Base-by-base conservation (phyloP, 2,113 vertebrate species). In the Elaphurus davidianus region DNA sequence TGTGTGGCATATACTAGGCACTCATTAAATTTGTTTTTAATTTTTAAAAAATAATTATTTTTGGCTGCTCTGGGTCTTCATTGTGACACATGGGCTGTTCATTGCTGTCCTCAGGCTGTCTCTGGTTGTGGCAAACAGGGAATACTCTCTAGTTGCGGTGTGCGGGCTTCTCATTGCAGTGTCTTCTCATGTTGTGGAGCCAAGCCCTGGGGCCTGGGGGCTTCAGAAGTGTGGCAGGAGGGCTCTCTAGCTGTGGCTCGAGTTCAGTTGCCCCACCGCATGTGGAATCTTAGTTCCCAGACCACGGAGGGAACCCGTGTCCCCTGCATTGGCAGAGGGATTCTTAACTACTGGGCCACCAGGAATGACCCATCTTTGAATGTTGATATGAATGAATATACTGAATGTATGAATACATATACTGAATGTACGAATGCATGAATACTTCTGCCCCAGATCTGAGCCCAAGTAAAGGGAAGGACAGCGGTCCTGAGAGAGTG, bases 361-460 rank as follows among this genome's bases (percentile, higher is more conserved):
- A 43, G 30, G 40, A 23, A 43, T 0, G 1, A 43, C 40, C 40
- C 40, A 27, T 27, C 40, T 76, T 76, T 76, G 83, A 54, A 86
- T 83, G 4, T 19, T 91, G 52, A n/a, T 15, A 21, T 40, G 54
- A 84, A 13, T 55, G 33, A 76, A 12, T 47, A 33, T 33, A 36
- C 7, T 76, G 83, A 54, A 83, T 81, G 2, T 21, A 57, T 43
- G 57, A 89, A 25, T 52, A 28, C 55, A 7, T 47, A 19, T 47
- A 40, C 14, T 95, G 54, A 55, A 85, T 97, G 97, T 54, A 30
- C 27, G 1, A 81, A 27, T 52, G 62, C 59, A 23, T 52, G 60
- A 30, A 84, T 17, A 19, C 33, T 33, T 78, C 25, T 57, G 36
- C 12, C 59, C 36, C 50, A 78, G 76, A 45, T 76, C 60, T 45